These are phyloP conservation scores for Clamator glandarius DNA, from an alignment of 2,797 vertebrate species.

Conservation along the genomic window DNA sequence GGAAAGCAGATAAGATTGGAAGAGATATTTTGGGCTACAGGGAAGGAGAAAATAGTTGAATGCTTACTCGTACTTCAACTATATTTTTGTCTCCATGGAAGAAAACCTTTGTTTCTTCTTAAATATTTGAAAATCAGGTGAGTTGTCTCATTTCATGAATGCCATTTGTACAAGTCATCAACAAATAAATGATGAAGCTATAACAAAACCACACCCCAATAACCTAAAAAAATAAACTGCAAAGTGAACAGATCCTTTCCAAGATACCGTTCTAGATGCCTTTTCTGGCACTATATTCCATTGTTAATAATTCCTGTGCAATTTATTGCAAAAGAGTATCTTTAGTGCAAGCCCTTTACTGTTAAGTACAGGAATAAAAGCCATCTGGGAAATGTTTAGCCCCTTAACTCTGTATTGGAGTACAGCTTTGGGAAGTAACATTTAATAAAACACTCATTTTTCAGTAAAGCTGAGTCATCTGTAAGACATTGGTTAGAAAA, in stretches of 20 bases:
- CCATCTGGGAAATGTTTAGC: background rate
- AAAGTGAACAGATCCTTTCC: background rate
- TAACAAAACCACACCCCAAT: background rate
- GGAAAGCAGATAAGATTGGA: background rate
- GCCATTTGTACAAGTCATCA: background rate
- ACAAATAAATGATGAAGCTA: background rate
- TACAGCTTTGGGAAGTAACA: background rate
- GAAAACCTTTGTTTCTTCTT: background rate
- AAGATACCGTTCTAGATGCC: background rate
- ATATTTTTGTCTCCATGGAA: background rate
- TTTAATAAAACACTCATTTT: background rate
- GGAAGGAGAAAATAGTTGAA: background rate
- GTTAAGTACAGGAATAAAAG: background rate
- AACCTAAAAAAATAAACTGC: background rate
- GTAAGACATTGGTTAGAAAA: background rate
- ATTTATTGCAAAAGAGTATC: background rate
- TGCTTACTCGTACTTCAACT: background rate
- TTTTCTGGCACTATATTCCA: background rate
- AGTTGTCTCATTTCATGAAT: background rate
- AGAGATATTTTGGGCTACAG: background rate
- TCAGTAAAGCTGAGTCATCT: background rate
- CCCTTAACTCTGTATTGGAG: background rate
- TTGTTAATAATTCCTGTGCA: background rate
- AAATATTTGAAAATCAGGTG: background rate
- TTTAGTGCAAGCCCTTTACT: background rate